Conservation (phyloP, 2,888 invertebrate genomes). For the Oligia strigilis region DNA sequence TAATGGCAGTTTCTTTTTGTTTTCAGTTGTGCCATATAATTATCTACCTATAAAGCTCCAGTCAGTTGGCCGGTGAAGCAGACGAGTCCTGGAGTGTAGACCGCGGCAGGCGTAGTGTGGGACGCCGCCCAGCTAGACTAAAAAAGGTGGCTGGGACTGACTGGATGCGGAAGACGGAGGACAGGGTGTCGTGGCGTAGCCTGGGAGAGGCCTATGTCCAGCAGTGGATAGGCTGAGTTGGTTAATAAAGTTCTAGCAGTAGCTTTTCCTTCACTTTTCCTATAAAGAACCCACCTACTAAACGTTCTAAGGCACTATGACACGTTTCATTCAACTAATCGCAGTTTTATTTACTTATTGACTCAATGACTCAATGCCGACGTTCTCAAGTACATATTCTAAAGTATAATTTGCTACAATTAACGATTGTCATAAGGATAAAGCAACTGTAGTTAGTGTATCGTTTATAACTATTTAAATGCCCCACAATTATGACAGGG, state of each 20-base stretch:
- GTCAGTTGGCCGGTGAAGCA: not conserved
- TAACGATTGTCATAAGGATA: conserved; percentile 66
- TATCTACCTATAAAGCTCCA: not conserved
- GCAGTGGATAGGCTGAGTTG: not conserved
- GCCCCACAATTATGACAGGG: conserved; percentile 54
- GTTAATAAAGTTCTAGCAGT: not conserved
- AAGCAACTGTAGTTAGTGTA: conserved; percentile 48
- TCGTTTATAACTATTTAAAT: conserved; percentile 63
- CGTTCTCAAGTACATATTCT: conserved; percentile 34
- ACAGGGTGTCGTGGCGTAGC: not conserved
- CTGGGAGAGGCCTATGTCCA: not conserved
- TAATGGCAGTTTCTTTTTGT: not conserved
- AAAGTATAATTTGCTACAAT: conserved; percentile 59
- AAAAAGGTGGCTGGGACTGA: not conserved
- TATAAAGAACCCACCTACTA: not conserved
- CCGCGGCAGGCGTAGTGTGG: not conserved
- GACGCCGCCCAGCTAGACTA: not conserved
- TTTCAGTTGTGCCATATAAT: not conserved
- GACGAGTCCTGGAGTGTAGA: not conserved
- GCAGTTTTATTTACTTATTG: conserved; percentile 24
- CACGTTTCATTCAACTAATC: not conserved
- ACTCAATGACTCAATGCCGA: conserved; percentile 33
- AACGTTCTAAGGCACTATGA: not conserved
- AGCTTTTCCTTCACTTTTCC: not conserved
- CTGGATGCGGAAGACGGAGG: not conserved